Percentiles rank a stretch among this genome's conserved stretches.
Evolutionary conservation across 2,888 invertebrate genomes (phyloP).

Genomic region (Scaptomyza polygonia): DNA sequence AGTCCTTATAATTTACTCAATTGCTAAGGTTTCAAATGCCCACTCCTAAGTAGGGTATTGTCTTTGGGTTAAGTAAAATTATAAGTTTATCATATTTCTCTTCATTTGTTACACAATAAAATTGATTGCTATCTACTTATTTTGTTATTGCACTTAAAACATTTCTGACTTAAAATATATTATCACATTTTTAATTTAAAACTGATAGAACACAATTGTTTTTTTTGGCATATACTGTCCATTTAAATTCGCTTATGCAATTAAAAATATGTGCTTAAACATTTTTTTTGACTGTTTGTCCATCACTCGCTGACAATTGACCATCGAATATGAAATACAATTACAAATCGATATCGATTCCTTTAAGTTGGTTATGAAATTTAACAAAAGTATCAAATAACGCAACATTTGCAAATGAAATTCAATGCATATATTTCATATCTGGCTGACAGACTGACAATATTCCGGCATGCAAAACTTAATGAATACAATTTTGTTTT

Average conservation of each 20-base stretch:
- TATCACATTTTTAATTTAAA: neutral
- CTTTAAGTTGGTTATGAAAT: constrained; percentile 42
- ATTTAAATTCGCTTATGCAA: neutral
- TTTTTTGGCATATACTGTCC: too few species aligned
- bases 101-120: neutral
- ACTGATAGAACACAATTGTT: too few species aligned
- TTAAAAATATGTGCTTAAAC: neutral
- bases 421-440: constrained; percentile 61
- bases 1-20: constrained; percentile 2
- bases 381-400: constrained; percentile 63
- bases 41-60: neutral
- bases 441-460: constrained; percentile 52
- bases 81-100: neutral
- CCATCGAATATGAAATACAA: constrained; percentile 14
- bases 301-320: neutral
- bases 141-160: neutral
- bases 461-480: constrained; percentile 47
- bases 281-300: neutral
- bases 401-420: constrained; percentile 73
- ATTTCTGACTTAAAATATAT: neutral
- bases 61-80: neutral
- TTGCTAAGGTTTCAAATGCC: neutral
- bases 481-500: constrained; percentile 19
- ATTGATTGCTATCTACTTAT: neutral
- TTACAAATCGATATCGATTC: constrained; percentile 42